Evolutionary conservation across 2,113 vertebrate species (phyloP), one percentile per base, ranked within the genome.

Genomic region (Actenoides lindsayi): DNA sequence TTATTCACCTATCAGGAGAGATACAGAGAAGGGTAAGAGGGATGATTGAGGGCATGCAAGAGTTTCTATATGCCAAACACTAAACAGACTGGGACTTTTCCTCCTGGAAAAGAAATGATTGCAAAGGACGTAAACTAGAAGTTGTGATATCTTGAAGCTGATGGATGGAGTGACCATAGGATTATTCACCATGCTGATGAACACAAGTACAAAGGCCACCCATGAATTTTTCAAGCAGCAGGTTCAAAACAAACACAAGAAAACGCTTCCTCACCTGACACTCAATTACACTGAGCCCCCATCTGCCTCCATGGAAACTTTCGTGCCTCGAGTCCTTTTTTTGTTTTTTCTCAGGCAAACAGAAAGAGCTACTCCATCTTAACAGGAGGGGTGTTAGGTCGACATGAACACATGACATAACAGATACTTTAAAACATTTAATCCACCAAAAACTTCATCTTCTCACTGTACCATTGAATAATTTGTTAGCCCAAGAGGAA

Each of bases 81-180:
- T 79, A 60, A 87, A 68, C 31, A 78, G 60, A 56, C 13, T 35
- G 37, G 39, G 42, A 81, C 35, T 91, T 89, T 59, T 91, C 51
- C 60, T 89, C 46, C 62, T 46, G 42, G 65, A 69, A 84, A 82
- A 91, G 37, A 84, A 87, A 84, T 71, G 12, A 39, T 69, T 86
- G 16, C 5, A 33, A 89, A 60, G 41, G 16, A 79, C 8, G 35
- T 48, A 69, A 94, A 39, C 39, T 71, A 39, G 83, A 88, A 91
- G 65, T 16, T 90, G 64, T 71, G 78, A n/a, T 74, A 41, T 50
- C 42, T 90, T 84, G 65, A 84, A 96, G 56, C 25, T 81, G 93
- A 89, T 75, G 57, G 70, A 89, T 89, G 69, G 60, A 94, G 48
- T 31, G 33, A 91, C 42, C 5, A 6, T 35, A 30, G 33, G 69